Evolutionary conservation across 2,888 invertebrate species (phyloP).

Genomic region (Tupiocoris notatus): DNA sequence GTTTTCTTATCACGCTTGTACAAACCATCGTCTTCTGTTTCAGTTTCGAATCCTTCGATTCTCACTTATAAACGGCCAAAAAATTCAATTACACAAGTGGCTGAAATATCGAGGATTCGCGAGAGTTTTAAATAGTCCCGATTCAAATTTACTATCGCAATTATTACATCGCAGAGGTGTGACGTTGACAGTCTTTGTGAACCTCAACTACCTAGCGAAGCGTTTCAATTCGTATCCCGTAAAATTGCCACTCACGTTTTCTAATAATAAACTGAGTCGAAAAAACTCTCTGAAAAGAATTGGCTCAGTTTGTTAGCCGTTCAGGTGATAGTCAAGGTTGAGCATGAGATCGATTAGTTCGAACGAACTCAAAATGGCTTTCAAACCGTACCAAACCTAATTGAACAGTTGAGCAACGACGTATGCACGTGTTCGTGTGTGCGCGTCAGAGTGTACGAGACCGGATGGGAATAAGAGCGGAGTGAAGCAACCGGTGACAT

Average conservation of each 20-base stretch:
- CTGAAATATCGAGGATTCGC: too few relatives aligned
- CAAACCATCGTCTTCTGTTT: background rate
- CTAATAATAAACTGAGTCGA: background rate
- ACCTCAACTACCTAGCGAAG: too few relatives aligned
- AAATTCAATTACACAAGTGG: background rate
- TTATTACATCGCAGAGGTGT: too few relatives aligned
- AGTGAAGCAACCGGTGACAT: constrained; percentile 19
- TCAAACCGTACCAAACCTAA: background rate
- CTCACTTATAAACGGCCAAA: background rate
- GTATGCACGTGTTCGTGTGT: too few relatives aligned
- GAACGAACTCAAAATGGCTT: background rate
- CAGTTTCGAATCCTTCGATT: background rate
- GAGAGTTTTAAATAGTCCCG: too few relatives aligned
- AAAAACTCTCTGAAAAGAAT: background rate
- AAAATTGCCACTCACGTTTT: too few relatives aligned
- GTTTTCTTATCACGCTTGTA: too few relatives aligned
- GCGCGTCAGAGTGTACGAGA: background rate
- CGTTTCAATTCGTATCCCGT: too few relatives aligned
- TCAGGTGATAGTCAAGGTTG: background rate
- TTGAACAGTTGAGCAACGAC: background rate
- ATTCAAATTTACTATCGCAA: too few relatives aligned
- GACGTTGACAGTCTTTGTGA: too few relatives aligned
- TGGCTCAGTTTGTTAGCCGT: background rate
- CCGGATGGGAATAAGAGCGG: background rate
- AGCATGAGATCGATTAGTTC: background rate